phyloP scores from a whole-genome alignment of 2,888 invertebrate genomes.

The Lycocerus yunnanus region DNA sequence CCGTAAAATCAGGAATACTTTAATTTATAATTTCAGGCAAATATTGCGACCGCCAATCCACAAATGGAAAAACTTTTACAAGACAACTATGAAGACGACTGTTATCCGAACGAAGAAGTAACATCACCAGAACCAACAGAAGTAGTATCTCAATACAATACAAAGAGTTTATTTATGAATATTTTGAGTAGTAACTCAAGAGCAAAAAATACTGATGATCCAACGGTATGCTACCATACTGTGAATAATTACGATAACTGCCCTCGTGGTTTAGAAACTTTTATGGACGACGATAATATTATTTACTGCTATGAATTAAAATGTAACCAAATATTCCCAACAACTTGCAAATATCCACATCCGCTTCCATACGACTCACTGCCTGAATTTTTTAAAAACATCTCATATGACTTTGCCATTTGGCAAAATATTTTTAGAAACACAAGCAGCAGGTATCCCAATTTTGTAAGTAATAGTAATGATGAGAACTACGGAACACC shows the following conservation, averaged over 20 bases:
- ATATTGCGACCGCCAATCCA: background rate
- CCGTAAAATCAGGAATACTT: too few relatives aligned
- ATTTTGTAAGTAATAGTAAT: conserved; percentile 14
- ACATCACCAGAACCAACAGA: background rate
- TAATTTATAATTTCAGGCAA: background rate
- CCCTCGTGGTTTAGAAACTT: background rate
- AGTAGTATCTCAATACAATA: background rate
- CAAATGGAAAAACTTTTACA: background rate
- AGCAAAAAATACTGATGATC: background rate
- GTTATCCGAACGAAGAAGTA: too few relatives aligned
- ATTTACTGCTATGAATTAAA: conserved; percentile 1
- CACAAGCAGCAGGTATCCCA: background rate
- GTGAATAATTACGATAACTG: background rate
- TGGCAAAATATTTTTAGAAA: conserved; percentile 17
- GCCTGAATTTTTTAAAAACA: background rate
- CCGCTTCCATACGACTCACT: background rate
- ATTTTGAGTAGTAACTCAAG: background rate
- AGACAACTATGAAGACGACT: too few relatives aligned
- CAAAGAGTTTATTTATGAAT: background rate
- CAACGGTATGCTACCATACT: background rate
- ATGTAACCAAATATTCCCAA: background rate
- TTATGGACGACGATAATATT: background rate
- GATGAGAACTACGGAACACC: conserved; percentile 3
- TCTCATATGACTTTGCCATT: background rate
- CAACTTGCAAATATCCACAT: background rate